Evolutionary conservation across 2,113 vertebrate genomes (phyloP).

Genomic region (Dermatemys mawii): DNA sequence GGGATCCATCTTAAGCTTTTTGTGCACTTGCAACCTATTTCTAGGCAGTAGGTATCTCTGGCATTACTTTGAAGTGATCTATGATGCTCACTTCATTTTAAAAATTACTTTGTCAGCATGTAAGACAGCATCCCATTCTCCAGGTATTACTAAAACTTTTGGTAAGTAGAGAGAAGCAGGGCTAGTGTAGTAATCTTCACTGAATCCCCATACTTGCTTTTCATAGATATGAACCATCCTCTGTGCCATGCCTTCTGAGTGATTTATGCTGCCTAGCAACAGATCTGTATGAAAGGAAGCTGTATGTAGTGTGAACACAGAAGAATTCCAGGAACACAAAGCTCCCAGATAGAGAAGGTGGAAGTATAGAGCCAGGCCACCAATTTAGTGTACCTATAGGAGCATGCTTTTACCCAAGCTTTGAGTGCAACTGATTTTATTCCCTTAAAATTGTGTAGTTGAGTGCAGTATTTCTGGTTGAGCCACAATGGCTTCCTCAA

Average conservation of each 20-base stretch:
- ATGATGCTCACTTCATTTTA: not conserved
- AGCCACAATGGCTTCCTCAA: not conserved
- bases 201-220: not conserved
- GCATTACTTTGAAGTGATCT: not conserved
- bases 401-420: fast-evolving
- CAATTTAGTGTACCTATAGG: fast-evolving
- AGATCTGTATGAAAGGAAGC: not conserved
- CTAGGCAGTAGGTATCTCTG: not conserved
- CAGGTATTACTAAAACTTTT: fast-evolving
- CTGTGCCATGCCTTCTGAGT: not conserved
- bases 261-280: constrained; percentile 36
- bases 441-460: fast-evolving
- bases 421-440: not conserved
- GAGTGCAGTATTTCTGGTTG: not conserved
- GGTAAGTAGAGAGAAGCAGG: not conserved
- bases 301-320: fast-evolving
- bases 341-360: fast-evolving
- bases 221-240: not conserved
- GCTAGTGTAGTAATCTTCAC: not conserved
- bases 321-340: not conserved
- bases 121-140: too few species aligned
- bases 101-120: too few species aligned
- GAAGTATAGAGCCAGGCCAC: not conserved
- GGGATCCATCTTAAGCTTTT: not conserved
- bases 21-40: not conserved